Evolutionary conservation across 1,140 invertebrate genomes (phyloP).

Genomic region (Hyles vespertilio): DNA sequence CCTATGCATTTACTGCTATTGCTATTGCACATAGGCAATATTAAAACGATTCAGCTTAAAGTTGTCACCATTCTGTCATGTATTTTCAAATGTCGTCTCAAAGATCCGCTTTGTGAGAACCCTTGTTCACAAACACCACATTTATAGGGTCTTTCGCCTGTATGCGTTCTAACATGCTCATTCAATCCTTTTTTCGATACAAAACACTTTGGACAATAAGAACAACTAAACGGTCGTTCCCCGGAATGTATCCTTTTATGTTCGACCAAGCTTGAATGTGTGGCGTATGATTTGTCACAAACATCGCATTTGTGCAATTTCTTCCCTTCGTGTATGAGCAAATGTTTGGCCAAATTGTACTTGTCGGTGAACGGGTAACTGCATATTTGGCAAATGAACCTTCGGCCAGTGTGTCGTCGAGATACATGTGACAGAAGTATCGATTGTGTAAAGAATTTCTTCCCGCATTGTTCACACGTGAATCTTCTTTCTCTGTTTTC

Average conservation of each 20-base stretch:
- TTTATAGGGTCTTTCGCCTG: constrained; percentile 83
- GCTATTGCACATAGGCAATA: no score
- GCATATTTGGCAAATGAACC: constrained; percentile 62
- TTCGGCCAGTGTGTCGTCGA: constrained; percentile 45
- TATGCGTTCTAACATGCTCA: constrained; percentile 81
- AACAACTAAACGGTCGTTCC: constrained; percentile 77
- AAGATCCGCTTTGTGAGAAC: constrained; percentile 77
- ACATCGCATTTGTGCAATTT: constrained; percentile 78
- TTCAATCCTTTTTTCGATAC: constrained; percentile 52
- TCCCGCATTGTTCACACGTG: constrained; percentile 63
- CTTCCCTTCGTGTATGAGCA: constrained; percentile 79
- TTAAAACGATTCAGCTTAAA: no score
- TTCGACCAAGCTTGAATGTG: constrained; percentile 75
- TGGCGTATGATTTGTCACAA: constrained; percentile 75
- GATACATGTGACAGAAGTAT: constrained; percentile 50
- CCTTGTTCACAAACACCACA: constrained; percentile 76
- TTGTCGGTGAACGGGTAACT: constrained; percentile 71
- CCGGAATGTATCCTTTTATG: constrained; percentile 78
- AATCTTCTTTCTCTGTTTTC: constrained; percentile 52
- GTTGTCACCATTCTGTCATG: constrained; percentile 40
- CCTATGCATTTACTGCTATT: no score
- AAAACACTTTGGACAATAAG: constrained; percentile 77
- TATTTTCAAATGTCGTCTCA: constrained; percentile 75
- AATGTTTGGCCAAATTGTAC: constrained; percentile 78
- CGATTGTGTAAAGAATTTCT: constrained; percentile 63